phyloP scores from a whole-genome alignment of 2,113 vertebrate genomes.

The Litocranius walleri region DNA sequence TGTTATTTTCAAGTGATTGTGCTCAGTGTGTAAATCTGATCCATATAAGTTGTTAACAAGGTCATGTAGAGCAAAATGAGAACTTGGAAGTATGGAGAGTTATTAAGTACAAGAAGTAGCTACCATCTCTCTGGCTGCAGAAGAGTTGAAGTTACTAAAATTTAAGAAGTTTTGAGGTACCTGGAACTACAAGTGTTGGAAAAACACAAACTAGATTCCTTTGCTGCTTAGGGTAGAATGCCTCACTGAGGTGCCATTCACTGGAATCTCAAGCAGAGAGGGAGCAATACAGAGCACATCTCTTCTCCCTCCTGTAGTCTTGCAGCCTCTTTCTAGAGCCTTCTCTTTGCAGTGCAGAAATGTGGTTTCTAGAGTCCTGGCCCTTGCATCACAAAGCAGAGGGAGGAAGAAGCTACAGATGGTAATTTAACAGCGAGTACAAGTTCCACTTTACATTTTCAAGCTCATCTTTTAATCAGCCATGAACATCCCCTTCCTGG shows the following conservation, averaged over 20 bases:
- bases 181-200: neutral
- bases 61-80: neutral
- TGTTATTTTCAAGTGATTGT: neutral
- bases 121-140: neutral
- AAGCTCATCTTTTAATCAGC: neutral
- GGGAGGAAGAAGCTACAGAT: neutral
- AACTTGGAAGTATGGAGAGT: neutral
- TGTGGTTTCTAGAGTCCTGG: neutral
- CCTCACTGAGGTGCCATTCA: neutral
- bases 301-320: neutral
- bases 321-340: neutral
- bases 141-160: neutral
- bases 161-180: neutral
- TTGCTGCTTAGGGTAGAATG: neutral
- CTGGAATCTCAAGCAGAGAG: neutral
- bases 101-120: neutral
- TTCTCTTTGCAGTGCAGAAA: neutral
- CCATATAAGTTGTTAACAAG: neutral
- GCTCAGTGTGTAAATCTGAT: neutral
- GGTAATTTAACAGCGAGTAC: neutral
- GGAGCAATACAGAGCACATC: accelerated
- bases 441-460: neutral
- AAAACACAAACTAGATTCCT: neutral
- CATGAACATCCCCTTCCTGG: accelerated
- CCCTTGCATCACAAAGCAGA: neutral